These are phyloP conservation scores for Limnothrissa miodon DNA, from an alignment of 2,113 vertebrate genomes.

Conservation along the genomic window DNA sequence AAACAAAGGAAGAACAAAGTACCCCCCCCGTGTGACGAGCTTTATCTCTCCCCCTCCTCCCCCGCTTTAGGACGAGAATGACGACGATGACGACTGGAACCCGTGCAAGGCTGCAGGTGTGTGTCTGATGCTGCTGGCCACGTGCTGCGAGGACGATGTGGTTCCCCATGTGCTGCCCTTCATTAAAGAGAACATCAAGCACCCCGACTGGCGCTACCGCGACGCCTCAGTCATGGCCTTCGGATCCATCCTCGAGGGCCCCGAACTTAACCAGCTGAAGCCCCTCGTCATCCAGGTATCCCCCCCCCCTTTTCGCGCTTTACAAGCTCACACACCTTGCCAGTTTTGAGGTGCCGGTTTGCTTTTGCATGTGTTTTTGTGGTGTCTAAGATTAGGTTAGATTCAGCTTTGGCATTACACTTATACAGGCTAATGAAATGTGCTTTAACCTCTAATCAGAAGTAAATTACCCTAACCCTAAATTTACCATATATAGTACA, in stretches of 20 bases:
- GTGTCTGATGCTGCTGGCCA: slow-evolving; percentile 96
- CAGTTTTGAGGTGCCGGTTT: too few species aligned
- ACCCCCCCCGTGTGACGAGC: background rate
- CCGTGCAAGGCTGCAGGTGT: slow-evolving; percentile 95
- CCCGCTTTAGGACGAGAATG: slow-evolving; percentile 86
- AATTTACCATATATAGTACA: too few species aligned
- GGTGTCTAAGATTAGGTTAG: too few species aligned
- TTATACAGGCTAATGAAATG: too few species aligned
- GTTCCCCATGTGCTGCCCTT: slow-evolving; percentile 96
- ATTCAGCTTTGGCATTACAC: too few species aligned
- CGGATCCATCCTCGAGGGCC: slow-evolving; percentile 94
- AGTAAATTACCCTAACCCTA: too few species aligned
- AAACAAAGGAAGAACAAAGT: too few species aligned
- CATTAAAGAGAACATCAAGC: slow-evolving; percentile 96
- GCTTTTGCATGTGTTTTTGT: too few species aligned
- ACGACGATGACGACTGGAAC: slow-evolving; percentile 97
- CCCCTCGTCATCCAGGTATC: slow-evolving; percentile 90
- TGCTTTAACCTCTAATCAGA: too few species aligned
- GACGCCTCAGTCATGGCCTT: slow-evolving; percentile 99
- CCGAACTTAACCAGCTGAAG: slow-evolving; percentile 94
- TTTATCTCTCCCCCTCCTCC: background rate
- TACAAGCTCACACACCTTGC: too few species aligned
- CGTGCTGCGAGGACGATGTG: slow-evolving; percentile 97
- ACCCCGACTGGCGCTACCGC: slow-evolving; percentile 90
- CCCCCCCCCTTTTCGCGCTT: too few species aligned